Conservation (phyloP, 2,113 vertebrate genomes). For the Oenanthe oenanthe region DNA sequence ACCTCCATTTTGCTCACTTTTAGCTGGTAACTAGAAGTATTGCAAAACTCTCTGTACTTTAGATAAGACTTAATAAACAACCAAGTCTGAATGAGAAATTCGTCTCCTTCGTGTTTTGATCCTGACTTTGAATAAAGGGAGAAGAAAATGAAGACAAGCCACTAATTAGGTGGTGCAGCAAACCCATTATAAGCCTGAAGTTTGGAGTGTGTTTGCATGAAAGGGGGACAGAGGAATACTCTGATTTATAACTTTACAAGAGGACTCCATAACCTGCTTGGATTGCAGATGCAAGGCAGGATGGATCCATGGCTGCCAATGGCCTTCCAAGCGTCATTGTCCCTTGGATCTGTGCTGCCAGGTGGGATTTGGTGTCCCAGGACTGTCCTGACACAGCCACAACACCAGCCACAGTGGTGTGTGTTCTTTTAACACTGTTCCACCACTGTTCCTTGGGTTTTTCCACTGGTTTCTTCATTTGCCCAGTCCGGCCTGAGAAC, state of each 20-base stretch:
- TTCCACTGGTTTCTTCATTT: neutral
- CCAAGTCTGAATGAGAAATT: too few relatives aligned
- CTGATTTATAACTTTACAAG: neutral
- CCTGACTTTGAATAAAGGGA: too few relatives aligned
- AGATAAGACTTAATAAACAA: too few relatives aligned
- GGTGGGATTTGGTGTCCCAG: neutral
- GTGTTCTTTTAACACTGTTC: neutral
- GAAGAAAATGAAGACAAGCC: too few relatives aligned
- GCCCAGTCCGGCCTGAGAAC: neutral
- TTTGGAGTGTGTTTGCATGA: neutral
- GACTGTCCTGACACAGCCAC: neutral
- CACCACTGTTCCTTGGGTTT: neutral
- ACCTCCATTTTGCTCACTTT: too few relatives aligned
- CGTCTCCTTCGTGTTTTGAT: too few relatives aligned
- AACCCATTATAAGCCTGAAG: neutral
- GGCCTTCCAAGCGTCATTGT: neutral
- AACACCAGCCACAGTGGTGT: neutral
- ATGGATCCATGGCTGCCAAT: neutral
- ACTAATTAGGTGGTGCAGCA: too few relatives aligned
- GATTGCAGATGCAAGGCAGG: accelerated
- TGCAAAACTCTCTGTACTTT: too few relatives aligned
- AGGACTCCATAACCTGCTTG: neutral
- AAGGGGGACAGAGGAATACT: neutral
- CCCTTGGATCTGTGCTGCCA: neutral
- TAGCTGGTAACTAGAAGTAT: too few relatives aligned